Conservation (phyloP, 2,888 invertebrate genomes). For the Tenodera sinensis region DNA sequence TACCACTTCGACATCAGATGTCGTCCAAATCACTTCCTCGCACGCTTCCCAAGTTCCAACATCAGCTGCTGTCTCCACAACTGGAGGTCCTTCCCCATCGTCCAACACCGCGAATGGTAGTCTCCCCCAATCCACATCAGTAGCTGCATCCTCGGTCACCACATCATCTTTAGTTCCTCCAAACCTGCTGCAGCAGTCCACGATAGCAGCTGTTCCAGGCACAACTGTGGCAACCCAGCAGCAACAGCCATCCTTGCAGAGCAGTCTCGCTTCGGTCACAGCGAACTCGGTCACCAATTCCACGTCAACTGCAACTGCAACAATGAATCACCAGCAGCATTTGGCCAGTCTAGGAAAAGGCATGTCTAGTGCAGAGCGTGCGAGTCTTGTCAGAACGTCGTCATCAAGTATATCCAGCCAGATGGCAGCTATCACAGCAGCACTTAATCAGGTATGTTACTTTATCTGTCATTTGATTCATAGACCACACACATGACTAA, state of each 20-base stretch:
- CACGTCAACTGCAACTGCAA: slow-evolving; percentile 46
- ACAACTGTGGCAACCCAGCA: slow-evolving; percentile 35
- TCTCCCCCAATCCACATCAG: slow-evolving; percentile 4
- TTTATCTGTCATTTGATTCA: not conserved
- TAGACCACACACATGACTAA: too few species aligned
- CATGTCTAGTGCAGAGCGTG: slow-evolving; percentile 53
- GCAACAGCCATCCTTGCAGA: slow-evolving; percentile 37
- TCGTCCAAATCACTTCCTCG: not conserved
- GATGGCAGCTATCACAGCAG: slow-evolving; percentile 69
- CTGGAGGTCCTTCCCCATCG: slow-evolving; percentile 20
- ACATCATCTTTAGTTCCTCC: slow-evolving; percentile 17
- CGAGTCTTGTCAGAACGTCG: slow-evolving; percentile 46
- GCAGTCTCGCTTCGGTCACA: slow-evolving; percentile 32
- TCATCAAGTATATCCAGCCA: slow-evolving; percentile 63
- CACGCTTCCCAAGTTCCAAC: not conserved
- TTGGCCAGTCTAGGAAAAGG: slow-evolving; percentile 49
- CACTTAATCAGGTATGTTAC: slow-evolving; percentile 52
- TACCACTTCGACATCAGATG: not conserved
- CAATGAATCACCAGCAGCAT: slow-evolving; percentile 44
- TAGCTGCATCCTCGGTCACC: not conserved
- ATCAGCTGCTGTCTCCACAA: slow-evolving; percentile 10
- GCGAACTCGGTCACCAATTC: slow-evolving; percentile 45
- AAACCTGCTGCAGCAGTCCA: slow-evolving; percentile 1
- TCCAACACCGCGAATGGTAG: slow-evolving; percentile 6
- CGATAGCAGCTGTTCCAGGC: slow-evolving; percentile 36